Percentiles rank a stretch among this genome's conserved stretches.
These are phyloP conservation scores for Theonella swinhoei DNA, from an alignment of 37 sponge, comb jelly and placozoan genomes.

Conservation along the genomic window DNA sequence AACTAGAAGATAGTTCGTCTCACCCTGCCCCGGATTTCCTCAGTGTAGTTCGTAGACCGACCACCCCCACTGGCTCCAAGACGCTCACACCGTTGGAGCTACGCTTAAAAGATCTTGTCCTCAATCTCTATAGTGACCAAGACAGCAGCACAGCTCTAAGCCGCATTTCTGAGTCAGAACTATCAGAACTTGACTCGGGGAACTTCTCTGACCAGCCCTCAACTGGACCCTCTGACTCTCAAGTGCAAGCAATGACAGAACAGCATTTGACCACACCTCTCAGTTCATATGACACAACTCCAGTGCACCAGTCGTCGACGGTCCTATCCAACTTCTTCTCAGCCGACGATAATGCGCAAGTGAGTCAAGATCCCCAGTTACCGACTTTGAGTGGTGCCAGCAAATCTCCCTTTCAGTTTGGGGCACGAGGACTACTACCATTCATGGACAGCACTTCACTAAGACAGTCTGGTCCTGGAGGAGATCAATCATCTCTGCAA, in stretches of 20 bases:
- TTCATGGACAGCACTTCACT: background rate
- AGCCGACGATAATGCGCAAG: background rate
- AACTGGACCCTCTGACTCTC: background rate
- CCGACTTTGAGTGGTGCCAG: background rate
- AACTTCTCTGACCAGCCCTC: background rate
- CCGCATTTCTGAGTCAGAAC: background rate
- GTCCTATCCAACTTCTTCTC: background rate
- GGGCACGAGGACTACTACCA: background rate
- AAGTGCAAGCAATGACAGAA: background rate
- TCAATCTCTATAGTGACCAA: conserved; percentile 11
- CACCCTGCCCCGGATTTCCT: conserved; percentile 5
- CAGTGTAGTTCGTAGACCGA: background rate
- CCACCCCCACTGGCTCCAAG: background rate
- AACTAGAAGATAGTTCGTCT: background rate
- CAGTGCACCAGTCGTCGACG: background rate
- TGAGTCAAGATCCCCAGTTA: background rate
- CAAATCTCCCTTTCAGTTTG: background rate
- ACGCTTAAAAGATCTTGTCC: background rate
- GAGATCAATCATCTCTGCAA: background rate
- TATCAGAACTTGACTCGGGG: background rate
- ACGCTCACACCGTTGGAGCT: conserved; percentile 17
- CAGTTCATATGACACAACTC: background rate
- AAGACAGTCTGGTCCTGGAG: background rate
- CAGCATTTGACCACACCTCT: background rate
- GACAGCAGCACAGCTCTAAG: background rate